Evolutionary conservation across 2,797 vertebrate species (phyloP).

Genomic region (Vultur gryphus): DNA sequence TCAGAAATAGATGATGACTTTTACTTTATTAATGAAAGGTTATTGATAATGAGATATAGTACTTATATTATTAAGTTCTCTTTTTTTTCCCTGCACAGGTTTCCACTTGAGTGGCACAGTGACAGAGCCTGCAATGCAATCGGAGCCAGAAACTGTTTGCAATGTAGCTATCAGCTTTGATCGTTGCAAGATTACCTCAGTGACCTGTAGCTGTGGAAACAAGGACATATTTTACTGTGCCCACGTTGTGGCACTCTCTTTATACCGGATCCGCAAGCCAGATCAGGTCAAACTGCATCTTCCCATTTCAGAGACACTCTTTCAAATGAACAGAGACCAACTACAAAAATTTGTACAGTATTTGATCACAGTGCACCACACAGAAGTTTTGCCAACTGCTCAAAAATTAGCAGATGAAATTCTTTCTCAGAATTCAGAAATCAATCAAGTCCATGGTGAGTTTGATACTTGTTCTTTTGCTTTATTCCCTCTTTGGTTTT

Average conservation of each 20-base stretch:
- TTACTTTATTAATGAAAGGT: not conserved
- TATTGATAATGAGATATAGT: not conserved
- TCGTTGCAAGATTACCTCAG: slow-evolving; percentile 99
- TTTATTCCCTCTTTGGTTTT: not conserved
- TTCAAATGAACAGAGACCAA: slow-evolving; percentile 99
- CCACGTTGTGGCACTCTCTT: slow-evolving; percentile 94
- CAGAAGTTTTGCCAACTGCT: slow-evolving; percentile 96
- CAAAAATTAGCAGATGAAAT: slow-evolving; percentile 98
- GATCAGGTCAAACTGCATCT: slow-evolving; percentile 98
- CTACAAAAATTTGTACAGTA: slow-evolving; percentile 99
- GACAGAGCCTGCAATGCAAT: slow-evolving; percentile 90
- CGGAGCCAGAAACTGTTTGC: slow-evolving; percentile 92
- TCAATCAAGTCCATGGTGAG: slow-evolving; percentile 99
- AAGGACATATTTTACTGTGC: slow-evolving; percentile 99
- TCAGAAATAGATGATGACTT: not conserved
- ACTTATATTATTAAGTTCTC: not conserved
- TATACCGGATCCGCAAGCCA: slow-evolving; percentile 96
- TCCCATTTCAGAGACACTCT: slow-evolving; percentile 98
- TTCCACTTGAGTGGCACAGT: slow-evolving; percentile 98
- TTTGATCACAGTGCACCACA: slow-evolving; percentile 98
- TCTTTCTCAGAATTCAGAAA: slow-evolving; percentile 97
- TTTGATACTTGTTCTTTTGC: not conserved
- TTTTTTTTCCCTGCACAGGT: slow-evolving; percentile 72
- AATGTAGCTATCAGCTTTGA: slow-evolving; percentile 99
- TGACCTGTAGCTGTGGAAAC: slow-evolving; percentile 98